phyloP scores from a whole-genome alignment of 2,113 vertebrate genomes.

The Serinus canaria region DNA sequence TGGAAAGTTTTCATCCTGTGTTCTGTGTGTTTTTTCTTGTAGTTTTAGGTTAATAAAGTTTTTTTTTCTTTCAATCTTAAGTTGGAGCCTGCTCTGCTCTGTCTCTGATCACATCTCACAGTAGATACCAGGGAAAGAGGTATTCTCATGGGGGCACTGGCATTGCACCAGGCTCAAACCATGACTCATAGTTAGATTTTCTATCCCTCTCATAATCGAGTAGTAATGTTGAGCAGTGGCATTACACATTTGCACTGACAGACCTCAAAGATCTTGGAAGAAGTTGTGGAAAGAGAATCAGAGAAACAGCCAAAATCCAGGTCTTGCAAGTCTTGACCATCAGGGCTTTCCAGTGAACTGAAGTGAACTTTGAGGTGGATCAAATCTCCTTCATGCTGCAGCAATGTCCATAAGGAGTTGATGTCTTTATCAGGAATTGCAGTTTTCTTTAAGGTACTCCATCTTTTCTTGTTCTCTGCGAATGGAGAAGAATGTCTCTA shows the following conservation, averaged over 20 bases:
- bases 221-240: background rate
- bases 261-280: background rate
- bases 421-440: background rate
- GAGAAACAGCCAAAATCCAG: background rate
- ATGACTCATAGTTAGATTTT: background rate
- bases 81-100: no score
- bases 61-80: no score
- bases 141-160: no score
- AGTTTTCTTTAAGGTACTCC: background rate
- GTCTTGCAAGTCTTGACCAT: background rate
- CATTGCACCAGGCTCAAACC: no score
- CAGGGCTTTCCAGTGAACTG: background rate
- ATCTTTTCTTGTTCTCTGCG: background rate
- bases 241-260: background rate
- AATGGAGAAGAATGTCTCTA: background rate
- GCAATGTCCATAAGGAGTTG: no score
- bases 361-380: background rate
- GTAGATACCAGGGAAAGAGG: no score
- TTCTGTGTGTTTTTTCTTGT: no score
- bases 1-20: no score
- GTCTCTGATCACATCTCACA: no score
- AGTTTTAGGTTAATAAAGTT: no score
- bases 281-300: background rate
- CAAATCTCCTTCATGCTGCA: background rate
- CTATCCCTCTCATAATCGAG: accelerated